Evolutionary conservation across 2,888 invertebrate species (phyloP).

Genomic region (Nephrotoma appendiculata): DNA sequence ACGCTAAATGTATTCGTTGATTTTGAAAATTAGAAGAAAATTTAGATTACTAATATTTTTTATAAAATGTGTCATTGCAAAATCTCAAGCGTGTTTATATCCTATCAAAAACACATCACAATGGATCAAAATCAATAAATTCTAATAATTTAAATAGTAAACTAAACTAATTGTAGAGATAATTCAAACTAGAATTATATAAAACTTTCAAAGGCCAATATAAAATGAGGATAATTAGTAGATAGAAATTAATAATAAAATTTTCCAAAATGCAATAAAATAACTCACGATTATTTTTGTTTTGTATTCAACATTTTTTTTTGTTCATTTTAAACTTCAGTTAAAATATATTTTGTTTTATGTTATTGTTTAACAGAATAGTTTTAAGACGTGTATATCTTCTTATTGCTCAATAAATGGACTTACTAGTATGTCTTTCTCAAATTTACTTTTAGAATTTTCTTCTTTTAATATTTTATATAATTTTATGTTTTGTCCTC

Average conservation of each 20-base stretch:
- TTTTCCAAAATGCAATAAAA: background rate
- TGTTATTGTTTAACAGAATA: background rate
- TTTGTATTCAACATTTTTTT: background rate
- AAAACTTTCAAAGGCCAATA: background rate
- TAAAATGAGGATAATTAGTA: background rate
- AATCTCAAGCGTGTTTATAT: background rate
- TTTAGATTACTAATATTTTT: too few relatives aligned
- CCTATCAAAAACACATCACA: background rate
- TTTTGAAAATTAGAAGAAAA: too few relatives aligned
- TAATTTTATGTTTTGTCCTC: background rate
- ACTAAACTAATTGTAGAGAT: background rate
- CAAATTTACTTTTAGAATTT: background rate
- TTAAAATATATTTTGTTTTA: background rate
- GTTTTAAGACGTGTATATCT: background rate
- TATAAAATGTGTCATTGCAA: background rate
- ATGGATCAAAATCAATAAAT: background rate
- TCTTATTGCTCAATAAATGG: background rate
- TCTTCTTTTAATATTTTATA: background rate
- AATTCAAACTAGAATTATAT: background rate
- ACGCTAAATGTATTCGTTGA: too few relatives aligned
- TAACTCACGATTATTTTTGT: background rate
- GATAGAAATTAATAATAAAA: too few relatives aligned
- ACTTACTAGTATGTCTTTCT: background rate
- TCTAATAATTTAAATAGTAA: background rate
- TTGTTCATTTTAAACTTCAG: background rate